Evolutionary conservation across 1,140 invertebrate genomes (phyloP).

Genomic region (Trichonephila clavipes): DNA sequence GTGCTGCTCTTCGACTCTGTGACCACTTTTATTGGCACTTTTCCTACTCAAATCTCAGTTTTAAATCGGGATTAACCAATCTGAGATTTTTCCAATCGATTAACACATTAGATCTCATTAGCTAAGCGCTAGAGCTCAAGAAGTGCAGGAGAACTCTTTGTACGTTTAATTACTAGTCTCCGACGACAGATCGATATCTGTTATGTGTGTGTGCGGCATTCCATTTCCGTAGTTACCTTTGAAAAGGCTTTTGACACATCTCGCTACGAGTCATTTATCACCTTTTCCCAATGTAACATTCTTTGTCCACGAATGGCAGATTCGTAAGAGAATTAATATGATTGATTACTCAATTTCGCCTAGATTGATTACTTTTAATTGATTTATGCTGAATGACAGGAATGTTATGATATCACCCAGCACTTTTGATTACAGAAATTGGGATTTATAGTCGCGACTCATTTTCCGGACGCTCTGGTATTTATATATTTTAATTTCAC

Average conservation of each 20-base stretch:
- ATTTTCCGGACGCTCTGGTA: neutral
- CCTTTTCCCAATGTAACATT: constrained; percentile 33
- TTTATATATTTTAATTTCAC: neutral
- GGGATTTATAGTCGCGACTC: neutral
- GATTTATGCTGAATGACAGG: neutral
- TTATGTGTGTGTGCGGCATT: constrained; percentile 26
- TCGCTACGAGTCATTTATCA: constrained; percentile 33
- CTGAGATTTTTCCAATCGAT: constrained; percentile 65
- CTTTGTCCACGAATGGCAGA: constrained; percentile 55
- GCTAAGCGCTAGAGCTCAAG: constrained; percentile 22
- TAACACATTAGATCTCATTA: constrained; percentile 70
- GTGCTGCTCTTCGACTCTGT: neutral
- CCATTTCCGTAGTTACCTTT: constrained; percentile 57
- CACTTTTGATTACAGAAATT: constrained; percentile 5
- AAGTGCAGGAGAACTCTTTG: constrained; percentile 51
- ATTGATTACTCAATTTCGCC: constrained; percentile 2
- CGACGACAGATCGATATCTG: constrained; percentile 40
- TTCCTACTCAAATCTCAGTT: neutral
- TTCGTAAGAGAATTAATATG: constrained; percentile 45
- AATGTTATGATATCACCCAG: neutral
- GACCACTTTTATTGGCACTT: neutral
- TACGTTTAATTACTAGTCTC: constrained; percentile 61
- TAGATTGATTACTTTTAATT: constrained; percentile 48
- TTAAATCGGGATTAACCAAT: constrained; percentile 14
- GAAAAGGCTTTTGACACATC: constrained; percentile 69